phyloP scores from a whole-genome alignment of 2,888 invertebrate species.

The Dynastes tityus region DNA sequence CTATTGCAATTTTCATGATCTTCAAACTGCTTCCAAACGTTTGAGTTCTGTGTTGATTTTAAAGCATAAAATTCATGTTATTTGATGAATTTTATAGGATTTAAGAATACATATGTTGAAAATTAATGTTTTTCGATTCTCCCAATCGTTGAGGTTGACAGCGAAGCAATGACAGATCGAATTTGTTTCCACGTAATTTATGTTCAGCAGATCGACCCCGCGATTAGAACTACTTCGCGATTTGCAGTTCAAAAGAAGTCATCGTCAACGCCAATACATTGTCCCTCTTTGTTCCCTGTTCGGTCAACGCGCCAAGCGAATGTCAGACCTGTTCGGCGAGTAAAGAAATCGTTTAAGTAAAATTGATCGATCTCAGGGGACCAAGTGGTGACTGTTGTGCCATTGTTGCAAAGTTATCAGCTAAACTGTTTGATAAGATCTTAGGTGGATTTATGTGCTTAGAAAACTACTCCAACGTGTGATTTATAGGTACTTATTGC shows the following conservation, averaged over 20 bases:
- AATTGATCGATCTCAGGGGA: constrained; percentile 21
- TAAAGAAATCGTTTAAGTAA: constrained; percentile 23
- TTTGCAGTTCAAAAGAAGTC: background rate
- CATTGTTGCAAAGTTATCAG: background rate
- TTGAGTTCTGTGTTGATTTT: no score
- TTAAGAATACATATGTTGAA: no score
- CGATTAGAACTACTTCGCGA: background rate
- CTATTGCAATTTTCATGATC: no score
- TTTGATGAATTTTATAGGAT: no score
- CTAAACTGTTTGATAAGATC: background rate
- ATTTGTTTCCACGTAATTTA: constrained; percentile 49
- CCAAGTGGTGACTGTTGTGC: background rate
- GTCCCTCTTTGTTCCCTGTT: constrained; percentile 24
- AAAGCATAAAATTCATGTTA: no score
- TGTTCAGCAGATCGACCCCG: constrained; percentile 1
- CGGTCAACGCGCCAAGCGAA: constrained; percentile 26
- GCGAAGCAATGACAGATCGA: constrained; percentile 18
- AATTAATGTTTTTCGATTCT: background rate
- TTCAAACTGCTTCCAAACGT: no score
- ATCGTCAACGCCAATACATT: background rate
- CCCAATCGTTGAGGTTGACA: background rate
- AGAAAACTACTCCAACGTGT: background rate
- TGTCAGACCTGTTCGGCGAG: constrained; percentile 29
- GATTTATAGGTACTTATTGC: background rate
- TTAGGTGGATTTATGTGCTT: background rate